A percentile compares a stretch with the other conserved stretches of the same genome.
These are phyloP conservation scores for Heliornis fulica DNA, from an alignment of 2,113 vertebrate species.

Conservation along the genomic window DNA sequence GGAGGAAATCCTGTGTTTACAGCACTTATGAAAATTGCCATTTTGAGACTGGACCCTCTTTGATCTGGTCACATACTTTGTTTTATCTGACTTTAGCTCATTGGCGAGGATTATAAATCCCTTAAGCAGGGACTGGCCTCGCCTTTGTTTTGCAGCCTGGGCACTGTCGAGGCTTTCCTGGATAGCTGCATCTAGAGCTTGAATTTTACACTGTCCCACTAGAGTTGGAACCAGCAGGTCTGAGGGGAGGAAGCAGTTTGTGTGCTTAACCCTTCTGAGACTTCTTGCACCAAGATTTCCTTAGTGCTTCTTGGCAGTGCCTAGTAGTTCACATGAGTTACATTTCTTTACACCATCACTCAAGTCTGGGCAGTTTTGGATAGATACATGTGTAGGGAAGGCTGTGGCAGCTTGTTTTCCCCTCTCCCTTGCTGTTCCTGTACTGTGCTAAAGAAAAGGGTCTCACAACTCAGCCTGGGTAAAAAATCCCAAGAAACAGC, in stretches of 20 bases:
- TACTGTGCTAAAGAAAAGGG: neutral
- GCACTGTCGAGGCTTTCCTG: neutral
- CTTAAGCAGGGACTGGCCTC: neutral
- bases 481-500: neutral
- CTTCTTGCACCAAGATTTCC: neutral
- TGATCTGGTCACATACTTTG: neutral
- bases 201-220: neutral
- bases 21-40: neutral
- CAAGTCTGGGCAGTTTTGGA: neutral
- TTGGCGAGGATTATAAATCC: neutral
- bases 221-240: neutral
- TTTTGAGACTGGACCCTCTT: neutral
- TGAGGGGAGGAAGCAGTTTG: neutral
- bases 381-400: rapidly evolving
- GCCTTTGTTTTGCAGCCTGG: neutral
- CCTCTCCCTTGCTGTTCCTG: neutral
- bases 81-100: neutral
- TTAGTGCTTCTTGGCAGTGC: neutral
- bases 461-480: neutral
- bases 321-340: neutral
- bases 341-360: neutral
- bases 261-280: neutral
- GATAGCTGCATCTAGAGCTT: neutral
- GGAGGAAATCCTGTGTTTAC: slow-evolving; percentile 47
- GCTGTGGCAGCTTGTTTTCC: neutral